phyloP scores from a whole-genome alignment of 37 sponge, comb jelly and placozoan species.

The Agelas oroides region DNA sequence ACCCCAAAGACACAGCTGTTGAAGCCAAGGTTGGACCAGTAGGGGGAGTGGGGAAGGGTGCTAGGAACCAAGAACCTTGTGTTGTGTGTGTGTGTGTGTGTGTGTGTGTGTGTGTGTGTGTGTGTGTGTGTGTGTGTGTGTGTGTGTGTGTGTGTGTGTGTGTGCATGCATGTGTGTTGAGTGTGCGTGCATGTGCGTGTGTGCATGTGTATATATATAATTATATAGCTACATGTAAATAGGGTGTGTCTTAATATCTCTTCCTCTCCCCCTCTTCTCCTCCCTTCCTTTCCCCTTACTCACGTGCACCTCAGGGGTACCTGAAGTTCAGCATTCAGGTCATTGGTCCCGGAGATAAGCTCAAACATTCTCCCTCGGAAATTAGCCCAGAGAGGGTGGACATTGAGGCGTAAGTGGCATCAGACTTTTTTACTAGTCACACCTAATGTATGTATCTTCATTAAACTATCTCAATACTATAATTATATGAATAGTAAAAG shows the following conservation, averaged over 20 bases:
- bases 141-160: too few species aligned
- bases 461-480: too few species aligned
- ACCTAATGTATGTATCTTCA: too few species aligned
- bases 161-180: too few species aligned
- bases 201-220: not conserved
- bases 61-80: too few species aligned
- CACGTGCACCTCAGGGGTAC: constrained; percentile 53
- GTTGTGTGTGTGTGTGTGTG: too few species aligned
- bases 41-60: too few species aligned
- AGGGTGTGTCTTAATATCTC: not conserved
- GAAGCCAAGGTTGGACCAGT: too few species aligned
- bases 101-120: too few species aligned
- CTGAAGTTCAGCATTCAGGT: constrained; percentile 95
- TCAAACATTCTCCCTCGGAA: constrained; percentile 64
- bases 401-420: constrained; percentile 87
- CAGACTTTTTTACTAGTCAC: too few species aligned
- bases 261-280: not conserved
- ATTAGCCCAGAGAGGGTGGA: constrained; percentile 86
- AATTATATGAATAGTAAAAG: too few species aligned
- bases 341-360: constrained; percentile 96
- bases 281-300: not conserved
- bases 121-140: too few species aligned
- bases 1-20: constrained; percentile 85
- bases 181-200: constrained; percentile 47
- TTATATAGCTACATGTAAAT: not conserved